Conservation (phyloP, 2,797 vertebrate species). For the Diceros bicornis region DNA sequence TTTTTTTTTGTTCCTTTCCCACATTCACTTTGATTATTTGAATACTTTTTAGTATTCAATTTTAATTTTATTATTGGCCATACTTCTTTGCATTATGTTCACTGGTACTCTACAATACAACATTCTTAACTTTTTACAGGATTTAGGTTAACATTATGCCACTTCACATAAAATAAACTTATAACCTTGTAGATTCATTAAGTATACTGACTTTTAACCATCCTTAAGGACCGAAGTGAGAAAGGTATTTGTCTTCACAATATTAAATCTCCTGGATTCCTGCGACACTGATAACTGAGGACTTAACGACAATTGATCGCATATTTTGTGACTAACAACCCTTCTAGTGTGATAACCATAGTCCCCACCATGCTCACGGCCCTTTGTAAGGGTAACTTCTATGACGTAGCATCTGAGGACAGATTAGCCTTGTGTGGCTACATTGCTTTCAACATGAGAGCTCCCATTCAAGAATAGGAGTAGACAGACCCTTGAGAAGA, state of each 20-base stretch:
- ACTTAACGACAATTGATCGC: not conserved
- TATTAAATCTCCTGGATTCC: not conserved
- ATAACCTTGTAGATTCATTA: not conserved
- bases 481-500: not conserved
- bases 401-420: not conserved
- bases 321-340: not conserved
- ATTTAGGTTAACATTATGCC: not conserved
- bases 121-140: not conserved
- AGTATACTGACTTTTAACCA: not conserved
- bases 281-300: not conserved
- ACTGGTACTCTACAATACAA: not conserved
- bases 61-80: not conserved
- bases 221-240: not conserved
- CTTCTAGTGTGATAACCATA: not conserved
- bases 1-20: not conserved
- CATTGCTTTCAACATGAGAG: not conserved
- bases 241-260: not conserved
- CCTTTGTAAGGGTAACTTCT: not conserved
- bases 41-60: not conserved
- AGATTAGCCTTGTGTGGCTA: fast-evolving
- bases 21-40: not conserved
- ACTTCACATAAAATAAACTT: not conserved
- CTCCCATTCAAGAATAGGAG: not conserved
- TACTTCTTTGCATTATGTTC: not conserved
- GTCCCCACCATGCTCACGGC: no score